These are phyloP conservation scores for Diacarnus erythraeanus DNA, from an alignment of 37 sponge, comb jelly and placozoan species.

Conservation along the genomic window DNA sequence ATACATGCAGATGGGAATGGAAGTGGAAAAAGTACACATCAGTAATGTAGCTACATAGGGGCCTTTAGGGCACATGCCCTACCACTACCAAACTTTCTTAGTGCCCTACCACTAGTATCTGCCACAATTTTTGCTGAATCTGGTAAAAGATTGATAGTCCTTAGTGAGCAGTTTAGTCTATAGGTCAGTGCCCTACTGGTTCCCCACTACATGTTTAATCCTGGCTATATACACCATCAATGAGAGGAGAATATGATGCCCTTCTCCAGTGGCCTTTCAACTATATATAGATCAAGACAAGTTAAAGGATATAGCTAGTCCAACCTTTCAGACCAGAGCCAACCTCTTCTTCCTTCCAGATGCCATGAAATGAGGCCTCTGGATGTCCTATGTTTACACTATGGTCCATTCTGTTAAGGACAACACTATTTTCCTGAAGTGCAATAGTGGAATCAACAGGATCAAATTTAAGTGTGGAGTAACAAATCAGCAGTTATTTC, in stretches of 20 bases:
- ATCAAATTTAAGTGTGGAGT: not conserved
- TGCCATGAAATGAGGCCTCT: slow-evolving; percentile 73
- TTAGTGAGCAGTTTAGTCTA: too few species aligned
- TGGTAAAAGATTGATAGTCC: too few species aligned
- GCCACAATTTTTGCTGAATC: too few species aligned
- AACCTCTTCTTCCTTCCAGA: slow-evolving; percentile 55
- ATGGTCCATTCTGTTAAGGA: slow-evolving; percentile 57
- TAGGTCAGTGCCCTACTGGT: too few species aligned
- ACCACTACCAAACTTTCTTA: too few species aligned
- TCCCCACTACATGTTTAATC: too few species aligned
- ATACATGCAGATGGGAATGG: slow-evolving; percentile 90
- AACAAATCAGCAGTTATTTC: slow-evolving; percentile 1
- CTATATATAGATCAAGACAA: slow-evolving; percentile 68
- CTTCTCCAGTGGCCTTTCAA: slow-evolving; percentile 84
- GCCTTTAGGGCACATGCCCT: too few species aligned
- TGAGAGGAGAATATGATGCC: slow-evolving; percentile 88
- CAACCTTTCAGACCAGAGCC: slow-evolving; percentile 78
- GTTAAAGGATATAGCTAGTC: slow-evolving; percentile 43
- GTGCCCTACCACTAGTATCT: slow-evolving; percentile 75
- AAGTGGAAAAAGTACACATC: slow-evolving; percentile 61
- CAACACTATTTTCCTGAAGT: slow-evolving; percentile 79
- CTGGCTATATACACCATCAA: too few species aligned
- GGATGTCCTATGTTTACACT: slow-evolving; percentile 86
- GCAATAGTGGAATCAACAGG: slow-evolving; percentile 37
- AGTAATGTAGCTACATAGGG: too few species aligned